A percentile compares a stretch with the other conserved stretches of the same genome.
These are phyloP conservation scores for Sebastes diaconus DNA, from an alignment of 2,797 vertebrate genomes.

Conservation along the genomic window DNA sequence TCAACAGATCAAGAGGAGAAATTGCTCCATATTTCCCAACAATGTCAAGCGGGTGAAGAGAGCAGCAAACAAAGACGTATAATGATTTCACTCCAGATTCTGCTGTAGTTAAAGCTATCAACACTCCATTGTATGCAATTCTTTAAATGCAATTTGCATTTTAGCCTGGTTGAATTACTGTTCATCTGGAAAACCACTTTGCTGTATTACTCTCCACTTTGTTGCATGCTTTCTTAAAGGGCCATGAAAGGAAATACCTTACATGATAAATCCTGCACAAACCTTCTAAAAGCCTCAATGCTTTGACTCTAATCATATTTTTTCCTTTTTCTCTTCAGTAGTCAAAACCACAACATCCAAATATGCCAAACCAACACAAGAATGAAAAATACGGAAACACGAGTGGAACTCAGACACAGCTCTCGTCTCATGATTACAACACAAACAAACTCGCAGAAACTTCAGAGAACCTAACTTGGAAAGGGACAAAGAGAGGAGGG, in stretches of 20 bases:
- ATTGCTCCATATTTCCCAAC: conserved; percentile 36
- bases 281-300: background rate
- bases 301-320: background rate
- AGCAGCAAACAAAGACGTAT: conserved; percentile 22
- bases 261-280: background rate
- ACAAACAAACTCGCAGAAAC: conserved; percentile 18
- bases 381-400: background rate
- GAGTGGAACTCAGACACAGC: background rate
- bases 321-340: background rate
- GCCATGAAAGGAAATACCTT: background rate
- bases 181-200: background rate
- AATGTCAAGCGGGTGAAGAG: conserved; percentile 31
- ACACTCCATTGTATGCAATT: background rate
- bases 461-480: conserved; percentile 16
- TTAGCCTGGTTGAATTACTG: background rate
- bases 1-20: conserved; percentile 59
- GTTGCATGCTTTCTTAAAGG: background rate
- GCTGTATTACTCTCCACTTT: background rate
- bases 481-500: conserved; percentile 5
- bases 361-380: background rate
- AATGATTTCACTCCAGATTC: background rate
- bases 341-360: background rate
- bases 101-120: background rate
- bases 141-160: background rate
- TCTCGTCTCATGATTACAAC: background rate